Evolutionary conservation across 2,113 vertebrate genomes (phyloP).

Genomic region (Tinamus guttatus): DNA sequence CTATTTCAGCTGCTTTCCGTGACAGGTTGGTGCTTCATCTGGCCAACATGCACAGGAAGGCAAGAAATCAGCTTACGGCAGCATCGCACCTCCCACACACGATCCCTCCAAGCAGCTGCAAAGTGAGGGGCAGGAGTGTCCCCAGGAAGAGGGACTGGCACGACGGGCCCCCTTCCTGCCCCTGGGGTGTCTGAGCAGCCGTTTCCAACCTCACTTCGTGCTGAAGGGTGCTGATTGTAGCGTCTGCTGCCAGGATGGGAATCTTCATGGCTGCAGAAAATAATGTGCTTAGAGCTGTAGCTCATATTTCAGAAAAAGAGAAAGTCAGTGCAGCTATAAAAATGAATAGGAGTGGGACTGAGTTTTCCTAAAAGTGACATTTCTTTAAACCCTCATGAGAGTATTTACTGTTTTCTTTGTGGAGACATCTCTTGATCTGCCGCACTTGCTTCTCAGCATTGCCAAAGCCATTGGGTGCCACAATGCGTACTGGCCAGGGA

Average conservation of each 20-base stretch:
- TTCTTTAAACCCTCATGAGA: neutral
- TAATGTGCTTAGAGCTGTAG: neutral
- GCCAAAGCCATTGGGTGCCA: neutral
- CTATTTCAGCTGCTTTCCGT: neutral
- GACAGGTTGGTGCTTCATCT: neutral
- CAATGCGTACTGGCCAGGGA: too few relatives aligned
- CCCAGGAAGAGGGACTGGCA: neutral
- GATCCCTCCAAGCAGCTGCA: neutral
- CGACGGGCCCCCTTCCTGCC: neutral
- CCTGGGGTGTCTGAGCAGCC: neutral
- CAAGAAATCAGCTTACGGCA: neutral
- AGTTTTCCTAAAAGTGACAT: neutral
- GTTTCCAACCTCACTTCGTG: neutral
- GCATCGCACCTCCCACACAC: neutral
- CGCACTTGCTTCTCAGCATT: neutral
- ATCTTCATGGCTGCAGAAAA: neutral
- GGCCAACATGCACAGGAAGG: accelerated
- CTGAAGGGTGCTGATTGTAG: neutral
- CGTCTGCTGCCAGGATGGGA: neutral
- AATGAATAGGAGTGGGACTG: neutral
- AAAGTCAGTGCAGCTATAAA: neutral
- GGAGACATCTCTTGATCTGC: neutral
- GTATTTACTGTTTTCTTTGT: neutral
- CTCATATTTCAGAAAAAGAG: neutral
- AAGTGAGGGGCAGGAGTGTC: neutral